Conservation (phyloP, 2,888 invertebrate genomes). For the Elmis aenea region DNA sequence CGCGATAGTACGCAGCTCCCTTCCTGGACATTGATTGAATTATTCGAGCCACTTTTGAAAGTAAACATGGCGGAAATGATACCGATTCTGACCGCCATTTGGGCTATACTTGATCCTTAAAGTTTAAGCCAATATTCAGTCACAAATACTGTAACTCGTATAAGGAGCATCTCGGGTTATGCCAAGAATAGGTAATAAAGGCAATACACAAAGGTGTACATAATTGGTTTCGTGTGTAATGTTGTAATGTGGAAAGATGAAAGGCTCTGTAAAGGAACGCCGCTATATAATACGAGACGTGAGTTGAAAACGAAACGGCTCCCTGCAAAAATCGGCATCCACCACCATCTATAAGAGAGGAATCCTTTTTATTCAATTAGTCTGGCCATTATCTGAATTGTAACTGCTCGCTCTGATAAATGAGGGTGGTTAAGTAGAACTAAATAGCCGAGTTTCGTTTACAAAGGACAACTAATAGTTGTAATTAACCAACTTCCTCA, state of each 20-base stretch:
- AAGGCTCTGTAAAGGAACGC: constrained; percentile 39
- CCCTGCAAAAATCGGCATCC: constrained; percentile 16
- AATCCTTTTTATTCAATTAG: constrained; percentile 23
- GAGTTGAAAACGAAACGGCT: constrained; percentile 34
- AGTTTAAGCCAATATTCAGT: constrained; percentile 13
- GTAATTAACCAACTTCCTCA: no score
- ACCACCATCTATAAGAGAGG: constrained; percentile 11
- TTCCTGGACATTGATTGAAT: constrained; percentile 17
- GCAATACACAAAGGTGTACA: constrained; percentile 46
- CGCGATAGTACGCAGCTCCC: not conserved
- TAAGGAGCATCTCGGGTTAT: constrained; percentile 23
- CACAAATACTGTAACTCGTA: constrained; percentile 13
- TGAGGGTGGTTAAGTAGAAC: no score
- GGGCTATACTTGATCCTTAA: constrained; percentile 21
- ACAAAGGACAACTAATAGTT: no score
- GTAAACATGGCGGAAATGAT: constrained; percentile 14
- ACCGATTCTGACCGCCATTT: constrained; percentile 19
- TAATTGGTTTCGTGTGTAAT: constrained; percentile 47
- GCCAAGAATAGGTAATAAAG: constrained; percentile 37
- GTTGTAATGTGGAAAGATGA: constrained; percentile 46
- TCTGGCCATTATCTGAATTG: constrained; percentile 13
- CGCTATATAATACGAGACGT: constrained; percentile 42
- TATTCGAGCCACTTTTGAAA: constrained; percentile 20
- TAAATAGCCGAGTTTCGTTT: no score
- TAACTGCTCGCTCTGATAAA: no score